phyloP scores from a whole-genome alignment of 35 echinoderm and acorn worm species.

The Hemicentrotus pulcherrimus region DNA sequence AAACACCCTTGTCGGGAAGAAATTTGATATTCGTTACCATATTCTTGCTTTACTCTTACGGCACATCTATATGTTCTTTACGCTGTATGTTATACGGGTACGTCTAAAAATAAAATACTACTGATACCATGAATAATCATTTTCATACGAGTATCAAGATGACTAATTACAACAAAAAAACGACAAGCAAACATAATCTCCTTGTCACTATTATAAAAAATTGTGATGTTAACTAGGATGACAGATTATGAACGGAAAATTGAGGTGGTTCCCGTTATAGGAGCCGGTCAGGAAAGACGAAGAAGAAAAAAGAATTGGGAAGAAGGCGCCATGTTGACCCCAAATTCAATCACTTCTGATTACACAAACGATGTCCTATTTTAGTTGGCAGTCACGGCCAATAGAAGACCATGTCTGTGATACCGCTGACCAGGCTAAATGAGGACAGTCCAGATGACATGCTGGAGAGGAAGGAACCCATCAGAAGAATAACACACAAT shows the following conservation, averaged over 20 bases:
- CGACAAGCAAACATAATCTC: background rate
- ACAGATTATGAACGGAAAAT: background rate
- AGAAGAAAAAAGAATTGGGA: background rate
- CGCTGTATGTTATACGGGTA: too few relatives aligned
- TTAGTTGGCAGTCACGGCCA: conserved; percentile 1
- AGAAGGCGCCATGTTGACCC: background rate
- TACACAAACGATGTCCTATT: conserved; percentile 12
- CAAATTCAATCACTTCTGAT: background rate
- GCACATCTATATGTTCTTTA: too few relatives aligned
- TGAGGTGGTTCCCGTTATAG: background rate
- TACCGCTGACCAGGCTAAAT: background rate
- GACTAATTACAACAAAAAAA: background rate
- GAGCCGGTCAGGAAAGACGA: background rate
- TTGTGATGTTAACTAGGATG: background rate
- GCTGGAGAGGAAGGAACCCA: background rate
- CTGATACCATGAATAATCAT: too few relatives aligned
- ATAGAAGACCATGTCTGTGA: background rate
- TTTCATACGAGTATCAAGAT: too few relatives aligned
- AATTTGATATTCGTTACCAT: too few relatives aligned
- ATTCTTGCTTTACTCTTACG: too few relatives aligned
- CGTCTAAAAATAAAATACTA: too few relatives aligned
- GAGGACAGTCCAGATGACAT: background rate
- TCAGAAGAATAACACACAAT: conserved; percentile 12
- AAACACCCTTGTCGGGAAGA: too few relatives aligned
- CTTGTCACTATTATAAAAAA: background rate